Percentiles rank a stretch among this genome's conserved stretches.
Conservation (phyloP, 2,797 vertebrate genomes). For the Hyperoplus lanceolatus region DNA sequence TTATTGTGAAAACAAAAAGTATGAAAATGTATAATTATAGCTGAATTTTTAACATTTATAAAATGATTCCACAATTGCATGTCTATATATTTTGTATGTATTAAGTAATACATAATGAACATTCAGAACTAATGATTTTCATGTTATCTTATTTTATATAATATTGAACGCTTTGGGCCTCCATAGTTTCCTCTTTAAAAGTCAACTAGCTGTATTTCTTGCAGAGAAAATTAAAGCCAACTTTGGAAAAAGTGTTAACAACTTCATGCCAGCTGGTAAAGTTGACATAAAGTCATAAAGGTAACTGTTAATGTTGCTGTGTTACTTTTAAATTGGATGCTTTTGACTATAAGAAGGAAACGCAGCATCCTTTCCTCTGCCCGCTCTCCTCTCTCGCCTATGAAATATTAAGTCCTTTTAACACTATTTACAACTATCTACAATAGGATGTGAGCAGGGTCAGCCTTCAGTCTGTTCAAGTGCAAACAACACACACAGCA, state of each 20-base stretch:
- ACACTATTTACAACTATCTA: constrained; percentile 80
- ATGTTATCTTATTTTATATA: constrained; percentile 11
- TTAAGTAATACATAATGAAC: background rate
- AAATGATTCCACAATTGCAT: constrained; percentile 9
- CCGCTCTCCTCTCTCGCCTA: constrained; percentile 43
- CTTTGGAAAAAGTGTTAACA: constrained; percentile 13
- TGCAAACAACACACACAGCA: constrained; percentile 32
- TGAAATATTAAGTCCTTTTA: constrained; percentile 62
- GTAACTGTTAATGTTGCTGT: background rate
- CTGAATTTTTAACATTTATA: constrained; percentile 2
- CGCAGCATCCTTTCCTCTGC: constrained; percentile 38
- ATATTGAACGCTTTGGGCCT: constrained; percentile 35
- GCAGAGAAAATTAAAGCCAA: constrained; percentile 9
- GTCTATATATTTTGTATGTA: background rate
- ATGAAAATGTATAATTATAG: background rate
- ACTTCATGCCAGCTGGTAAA: constrained; percentile 22
- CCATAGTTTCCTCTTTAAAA: constrained; percentile 5
- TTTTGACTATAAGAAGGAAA: constrained; percentile 30
- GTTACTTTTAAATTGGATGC: constrained; percentile 30
- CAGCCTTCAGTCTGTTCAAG: constrained; percentile 47
- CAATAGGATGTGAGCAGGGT: constrained; percentile 58
- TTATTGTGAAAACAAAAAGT: too few relatives aligned
- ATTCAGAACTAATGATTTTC: background rate
- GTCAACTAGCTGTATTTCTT: constrained; percentile 12
- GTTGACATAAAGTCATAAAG: constrained; percentile 10